phyloP scores from a whole-genome alignment of 2,888 invertebrate genomes.

The Melanargia galathea region DNA sequence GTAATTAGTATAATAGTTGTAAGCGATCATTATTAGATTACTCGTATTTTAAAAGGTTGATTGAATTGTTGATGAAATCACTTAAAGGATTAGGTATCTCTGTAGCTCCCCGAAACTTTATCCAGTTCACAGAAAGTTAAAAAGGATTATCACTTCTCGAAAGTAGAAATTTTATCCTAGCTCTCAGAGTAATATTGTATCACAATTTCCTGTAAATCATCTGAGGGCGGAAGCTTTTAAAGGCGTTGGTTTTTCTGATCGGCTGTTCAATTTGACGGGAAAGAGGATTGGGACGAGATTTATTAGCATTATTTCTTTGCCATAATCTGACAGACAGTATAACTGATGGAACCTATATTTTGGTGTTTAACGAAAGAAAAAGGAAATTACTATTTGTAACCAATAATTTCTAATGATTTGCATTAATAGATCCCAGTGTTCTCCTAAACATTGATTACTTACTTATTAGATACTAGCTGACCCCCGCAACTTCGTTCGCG shows the following conservation, averaged over 20 bases:
- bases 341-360: not conserved
- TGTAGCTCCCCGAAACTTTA: not conserved
- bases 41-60: too few relatives aligned
- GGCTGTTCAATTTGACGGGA: slow-evolving; percentile 30
- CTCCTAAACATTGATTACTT: too few relatives aligned
- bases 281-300: slow-evolving; percentile 8
- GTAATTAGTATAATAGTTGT: too few relatives aligned
- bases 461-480: too few relatives aligned
- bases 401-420: too few relatives aligned
- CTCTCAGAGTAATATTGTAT: slow-evolving; percentile 8
- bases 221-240: slow-evolving; percentile 40
- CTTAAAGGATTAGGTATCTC: too few relatives aligned
- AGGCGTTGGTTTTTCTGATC: slow-evolving; percentile 29
- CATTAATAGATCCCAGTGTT: too few relatives aligned
- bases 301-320: slow-evolving; percentile 21
- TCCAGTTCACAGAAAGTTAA: not conserved
- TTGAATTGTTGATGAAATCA: too few relatives aligned
- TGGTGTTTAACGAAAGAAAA: not conserved
- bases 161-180: not conserved
- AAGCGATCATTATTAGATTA: too few relatives aligned
- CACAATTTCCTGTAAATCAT: slow-evolving; percentile 36
- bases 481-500: too few relatives aligned
- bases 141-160: not conserved
- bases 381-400: too few relatives aligned
- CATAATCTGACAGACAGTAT: not conserved